Evolutionary conservation across 1,140 invertebrate genomes (phyloP), one percentile per base, ranked within the genome.

Genomic region (Doryteuthis pealeii): DNA sequence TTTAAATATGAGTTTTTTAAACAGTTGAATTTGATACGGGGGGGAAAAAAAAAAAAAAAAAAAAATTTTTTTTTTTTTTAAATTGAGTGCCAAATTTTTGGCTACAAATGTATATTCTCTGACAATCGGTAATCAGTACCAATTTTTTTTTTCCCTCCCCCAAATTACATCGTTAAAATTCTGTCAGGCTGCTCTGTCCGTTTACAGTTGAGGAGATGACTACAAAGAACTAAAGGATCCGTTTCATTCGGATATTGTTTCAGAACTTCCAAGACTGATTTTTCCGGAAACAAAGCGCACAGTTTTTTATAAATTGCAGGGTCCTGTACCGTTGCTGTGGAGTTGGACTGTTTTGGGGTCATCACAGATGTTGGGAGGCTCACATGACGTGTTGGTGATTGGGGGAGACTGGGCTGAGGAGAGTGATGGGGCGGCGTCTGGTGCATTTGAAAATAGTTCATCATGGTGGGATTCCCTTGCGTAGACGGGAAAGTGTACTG

Each of bases 141-240:
- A n/a, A n/a, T n/a, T n/a, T n/a, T n/a, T n/a, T n/a, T n/a, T n/a
- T n/a, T n/a, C n/a, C n/a, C n/a, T n/a, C n/a, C n/a, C n/a, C n/a
- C n/a, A n/a, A n/a, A n/a, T n/a, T n/a, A n/a, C n/a, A n/a, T n/a
- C n/a, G n/a, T n/a, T n/a, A n/a, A n/a, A n/a, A n/a, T n/a, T n/a
- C n/a, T n/a, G n/a, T n/a, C n/a, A n/a, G n/a, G n/a, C n/a, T n/a
- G n/a, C n/a, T n/a, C n/a, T n/a, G n/a, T n/a, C n/a, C n/a, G n/a
- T n/a, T n/a, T n/a, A n/a, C n/a, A n/a, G n/a, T n/a, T 89, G 72
- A 96, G 87, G 77, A 97, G 95, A 73, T 94, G 92, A 45, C 94
- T 93, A 89, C 95, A 97, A 78, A 97, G 94, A 81, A 93, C 93
- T 82, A 96, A 92, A 0, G 95, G 92, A 87, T 96, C 93, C 1